These are phyloP conservation scores for Chalcis sispes DNA, from an alignment of 2,888 invertebrate genomes.

Conservation along the genomic window DNA sequence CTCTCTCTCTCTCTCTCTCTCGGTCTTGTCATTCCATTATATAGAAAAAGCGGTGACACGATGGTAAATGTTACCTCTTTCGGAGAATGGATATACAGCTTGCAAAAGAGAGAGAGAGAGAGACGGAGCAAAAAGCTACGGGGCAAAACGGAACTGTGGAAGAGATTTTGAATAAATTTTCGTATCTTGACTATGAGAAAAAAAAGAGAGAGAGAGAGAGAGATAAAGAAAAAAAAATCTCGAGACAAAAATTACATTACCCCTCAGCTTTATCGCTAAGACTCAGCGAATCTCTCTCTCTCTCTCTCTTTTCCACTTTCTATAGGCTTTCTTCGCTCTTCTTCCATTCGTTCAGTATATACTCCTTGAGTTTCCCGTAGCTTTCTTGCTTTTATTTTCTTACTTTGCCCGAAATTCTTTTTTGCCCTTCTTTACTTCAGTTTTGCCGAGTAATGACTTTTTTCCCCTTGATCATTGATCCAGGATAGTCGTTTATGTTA, in stretches of 20 bases:
- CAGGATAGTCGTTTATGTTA: not conserved
- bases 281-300: slow-evolving; percentile 30
- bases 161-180: slow-evolving; percentile 45
- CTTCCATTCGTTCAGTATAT: not conserved
- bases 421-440: too few relatives aligned
- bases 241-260: slow-evolving; percentile 39
- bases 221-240: not conserved
- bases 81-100: not conserved
- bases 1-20: not conserved
- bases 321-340: slow-evolving; percentile 3
- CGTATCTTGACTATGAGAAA: too few relatives aligned
- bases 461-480: not conserved
- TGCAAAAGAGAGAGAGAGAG: not conserved
- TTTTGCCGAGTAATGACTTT: too few relatives aligned
- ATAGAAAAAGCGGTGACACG: slow-evolving; percentile 18
- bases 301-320: not conserved
- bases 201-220: too few relatives aligned
- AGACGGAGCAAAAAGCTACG: not conserved
- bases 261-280: slow-evolving; percentile 36
- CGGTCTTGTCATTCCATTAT: slow-evolving; percentile 20
- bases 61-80: too few relatives aligned
- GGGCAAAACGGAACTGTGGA: too few relatives aligned
- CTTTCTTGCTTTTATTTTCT: not conserved
- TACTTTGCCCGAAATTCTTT: too few relatives aligned
- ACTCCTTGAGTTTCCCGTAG: too few relatives aligned